A percentile compares a stretch with the other conserved stretches of the same genome.
Conservation (phyloP, 2,888 invertebrate genomes). For the Euplexia lucipara region DNA sequence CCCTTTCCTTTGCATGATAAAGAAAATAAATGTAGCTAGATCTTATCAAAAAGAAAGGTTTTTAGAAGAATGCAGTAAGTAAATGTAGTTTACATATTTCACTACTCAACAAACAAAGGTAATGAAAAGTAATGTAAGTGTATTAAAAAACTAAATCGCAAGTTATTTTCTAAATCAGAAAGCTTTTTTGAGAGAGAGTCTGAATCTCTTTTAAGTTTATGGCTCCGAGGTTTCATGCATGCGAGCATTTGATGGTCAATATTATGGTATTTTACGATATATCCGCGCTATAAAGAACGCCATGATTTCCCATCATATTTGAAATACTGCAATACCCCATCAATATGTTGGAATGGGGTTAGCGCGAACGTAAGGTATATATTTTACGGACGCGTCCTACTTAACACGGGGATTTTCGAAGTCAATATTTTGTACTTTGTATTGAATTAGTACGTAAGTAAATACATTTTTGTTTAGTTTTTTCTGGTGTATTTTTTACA, state of each 20-base stretch:
- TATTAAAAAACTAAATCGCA: slow-evolving; percentile 8
- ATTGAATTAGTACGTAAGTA: not conserved
- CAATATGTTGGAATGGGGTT: slow-evolving; percentile 40
- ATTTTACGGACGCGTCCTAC: slow-evolving; percentile 36
- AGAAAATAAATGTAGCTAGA: slow-evolving; percentile 53
- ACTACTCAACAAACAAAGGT: slow-evolving; percentile 15
- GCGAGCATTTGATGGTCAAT: slow-evolving; percentile 14
- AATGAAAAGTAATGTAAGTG: slow-evolving; percentile 13
- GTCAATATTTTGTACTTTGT: slow-evolving; percentile 13
- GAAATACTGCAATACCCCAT: slow-evolving; percentile 53
- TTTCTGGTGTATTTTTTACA: no score
- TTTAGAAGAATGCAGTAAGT: slow-evolving; percentile 27
- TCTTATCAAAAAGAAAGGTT: slow-evolving; percentile 36
- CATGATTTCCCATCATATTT: slow-evolving; percentile 43
- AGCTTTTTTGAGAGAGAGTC: not conserved
- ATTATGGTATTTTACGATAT: slow-evolving; percentile 21
- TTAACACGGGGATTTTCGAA: slow-evolving; percentile 8
- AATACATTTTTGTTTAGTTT: no score
- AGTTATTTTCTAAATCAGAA: slow-evolving; percentile 25
- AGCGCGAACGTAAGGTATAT: slow-evolving; percentile 33
- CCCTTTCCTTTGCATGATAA: slow-evolving; percentile 53
- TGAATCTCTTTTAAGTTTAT: slow-evolving; percentile 31
- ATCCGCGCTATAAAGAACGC: slow-evolving; percentile 32
- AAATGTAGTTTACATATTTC: slow-evolving; percentile 28
- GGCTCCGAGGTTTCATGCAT: slow-evolving; percentile 1